phyloP scores from a whole-genome alignment of 1,140 invertebrate species.

The Lucilia sericata region DNA sequence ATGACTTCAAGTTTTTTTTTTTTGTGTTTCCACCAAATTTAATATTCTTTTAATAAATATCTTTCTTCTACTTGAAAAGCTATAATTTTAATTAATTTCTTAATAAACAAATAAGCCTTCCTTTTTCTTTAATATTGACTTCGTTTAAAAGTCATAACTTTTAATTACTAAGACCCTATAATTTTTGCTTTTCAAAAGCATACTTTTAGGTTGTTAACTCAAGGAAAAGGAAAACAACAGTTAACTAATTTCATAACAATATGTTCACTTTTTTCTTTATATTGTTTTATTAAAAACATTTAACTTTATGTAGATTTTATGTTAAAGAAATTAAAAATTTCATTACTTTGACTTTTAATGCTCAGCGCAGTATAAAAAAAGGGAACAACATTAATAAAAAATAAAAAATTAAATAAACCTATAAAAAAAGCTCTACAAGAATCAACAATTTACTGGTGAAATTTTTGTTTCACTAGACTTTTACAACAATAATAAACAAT shows the following conservation, averaged over 20 bases:
- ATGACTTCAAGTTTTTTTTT: too few relatives aligned
- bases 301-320: constrained; percentile 25
- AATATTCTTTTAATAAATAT: too few relatives aligned
- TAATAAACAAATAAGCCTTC: neutral
- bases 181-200: neutral
- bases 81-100: constrained; percentile 1
- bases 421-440: neutral
- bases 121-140: neutral
- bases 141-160: constrained; percentile 2
- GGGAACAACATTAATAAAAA: neutral
- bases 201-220: neutral
- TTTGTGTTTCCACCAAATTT: too few relatives aligned
- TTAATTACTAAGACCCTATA: neutral
- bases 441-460: neutral
- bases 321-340: constrained; percentile 28
- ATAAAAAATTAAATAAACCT: constrained; percentile 5
- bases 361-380: neutral
- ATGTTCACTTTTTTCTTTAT: neutral
- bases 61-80: too few relatives aligned
- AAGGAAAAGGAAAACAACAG: neutral
- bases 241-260: neutral
- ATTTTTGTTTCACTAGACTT: neutral
- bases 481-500: neutral
- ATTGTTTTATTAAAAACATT: neutral
- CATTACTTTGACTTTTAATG: constrained; percentile 14